Percentiles rank a stretch among this genome's conserved stretches.
Evolutionary conservation across 2,113 vertebrate species (phyloP).

Genomic region (Cryptotis parvus): DNA sequence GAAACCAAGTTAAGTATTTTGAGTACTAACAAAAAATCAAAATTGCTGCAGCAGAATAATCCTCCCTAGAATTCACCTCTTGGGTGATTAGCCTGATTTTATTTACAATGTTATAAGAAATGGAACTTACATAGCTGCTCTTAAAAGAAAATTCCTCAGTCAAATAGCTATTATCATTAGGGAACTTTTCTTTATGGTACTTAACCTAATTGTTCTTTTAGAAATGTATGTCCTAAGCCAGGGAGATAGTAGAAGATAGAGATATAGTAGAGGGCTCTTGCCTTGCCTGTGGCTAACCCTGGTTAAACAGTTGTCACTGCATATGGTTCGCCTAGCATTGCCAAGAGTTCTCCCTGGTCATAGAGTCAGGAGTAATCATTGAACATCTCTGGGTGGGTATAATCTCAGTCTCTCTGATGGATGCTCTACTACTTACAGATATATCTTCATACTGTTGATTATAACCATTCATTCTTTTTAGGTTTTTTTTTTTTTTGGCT

Average conservation of each 20-base stretch:
- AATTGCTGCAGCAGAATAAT: not conserved
- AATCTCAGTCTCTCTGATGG: no score
- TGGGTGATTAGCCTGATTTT: not conserved
- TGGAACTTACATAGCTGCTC: not conserved
- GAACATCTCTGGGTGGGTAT: no score
- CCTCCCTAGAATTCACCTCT: not conserved
- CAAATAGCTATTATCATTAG: not conserved
- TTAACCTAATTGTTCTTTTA: conserved; percentile 11
- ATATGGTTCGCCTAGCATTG: no score
- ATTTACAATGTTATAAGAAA: not conserved
- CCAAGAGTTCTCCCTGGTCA: no score
- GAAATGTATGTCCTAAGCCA: not conserved
- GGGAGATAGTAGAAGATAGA: no score
- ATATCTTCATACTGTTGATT: not conserved
- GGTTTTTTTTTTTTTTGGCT: no score
- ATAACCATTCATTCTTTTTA: not conserved
- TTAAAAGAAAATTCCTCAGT: not conserved
- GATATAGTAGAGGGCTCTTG: no score
- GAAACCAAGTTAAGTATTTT: no score
- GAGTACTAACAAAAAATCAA: not conserved
- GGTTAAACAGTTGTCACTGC: no score
- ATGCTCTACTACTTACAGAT: not conserved
- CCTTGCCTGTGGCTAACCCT: no score
- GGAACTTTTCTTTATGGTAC: not conserved
- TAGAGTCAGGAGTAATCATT: no score